Evolutionary conservation across 2,113 vertebrate species (phyloP).

Genomic region (Lutjanus erythropterus): DNA sequence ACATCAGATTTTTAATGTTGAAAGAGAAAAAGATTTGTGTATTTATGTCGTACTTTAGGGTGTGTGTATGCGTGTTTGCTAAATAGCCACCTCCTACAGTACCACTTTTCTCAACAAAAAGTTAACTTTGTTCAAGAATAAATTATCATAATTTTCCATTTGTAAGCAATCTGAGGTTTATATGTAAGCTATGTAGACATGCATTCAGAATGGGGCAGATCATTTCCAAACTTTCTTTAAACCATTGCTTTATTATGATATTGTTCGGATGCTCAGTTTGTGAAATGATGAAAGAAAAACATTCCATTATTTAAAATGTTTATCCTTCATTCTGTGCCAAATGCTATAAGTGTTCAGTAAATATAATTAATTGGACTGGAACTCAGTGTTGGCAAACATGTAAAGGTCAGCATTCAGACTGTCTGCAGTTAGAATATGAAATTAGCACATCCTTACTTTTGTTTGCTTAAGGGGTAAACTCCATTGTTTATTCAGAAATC

Average conservation of each 20-base stretch:
- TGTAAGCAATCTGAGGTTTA: not conserved
- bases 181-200: not conserved
- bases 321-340: not conserved
- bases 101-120: not conserved
- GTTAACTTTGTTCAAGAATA: not conserved
- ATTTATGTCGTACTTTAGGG: no score
- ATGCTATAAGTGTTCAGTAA: conserved; percentile 2
- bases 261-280: not conserved
- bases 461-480: conserved; percentile 14
- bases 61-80: not conserved
- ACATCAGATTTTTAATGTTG: not conserved
- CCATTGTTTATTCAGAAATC: conserved; percentile 30
- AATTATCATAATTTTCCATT: not conserved
- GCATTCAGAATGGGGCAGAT: not conserved
- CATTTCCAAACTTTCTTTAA: not conserved
- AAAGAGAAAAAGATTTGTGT: not conserved
- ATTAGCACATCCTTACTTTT: conserved; percentile 4
- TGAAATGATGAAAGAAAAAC: not conserved
- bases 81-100: not conserved
- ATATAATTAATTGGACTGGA: conserved; percentile 36
- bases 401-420: conserved; percentile 35
- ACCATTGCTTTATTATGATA: no score
- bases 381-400: conserved; percentile 2
- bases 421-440: conserved; percentile 19
- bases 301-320: not conserved